Evolutionary conservation across 2,888 invertebrate genomes (phyloP).

Genomic region (Temnothorax rugatulus): DNA sequence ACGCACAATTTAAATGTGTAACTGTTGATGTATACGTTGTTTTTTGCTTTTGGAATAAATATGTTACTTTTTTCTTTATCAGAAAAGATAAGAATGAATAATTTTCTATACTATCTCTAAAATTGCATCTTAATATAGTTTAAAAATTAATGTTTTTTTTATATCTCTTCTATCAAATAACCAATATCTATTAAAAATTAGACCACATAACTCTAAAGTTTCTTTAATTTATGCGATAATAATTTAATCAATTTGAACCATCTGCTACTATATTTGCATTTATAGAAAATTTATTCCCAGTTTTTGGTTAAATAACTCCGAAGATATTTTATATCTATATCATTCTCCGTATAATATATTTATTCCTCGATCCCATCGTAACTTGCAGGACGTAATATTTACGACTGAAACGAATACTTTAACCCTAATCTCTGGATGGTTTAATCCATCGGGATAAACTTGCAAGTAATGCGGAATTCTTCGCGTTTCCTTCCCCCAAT

Average conservation of each 20-base stretch:
- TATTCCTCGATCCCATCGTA: neutral
- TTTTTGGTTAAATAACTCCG: neutral
- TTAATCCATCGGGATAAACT: neutral
- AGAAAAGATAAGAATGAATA: neutral
- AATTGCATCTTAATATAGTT: neutral
- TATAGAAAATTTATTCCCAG: neutral
- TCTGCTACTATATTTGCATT: neutral
- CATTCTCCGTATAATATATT: neutral
- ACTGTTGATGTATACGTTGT: no score
- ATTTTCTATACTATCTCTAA: neutral
- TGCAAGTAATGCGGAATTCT: neutral
- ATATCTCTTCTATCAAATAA: neutral
- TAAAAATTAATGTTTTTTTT: neutral
- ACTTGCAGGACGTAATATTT: neutral
- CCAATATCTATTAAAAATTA: neutral
- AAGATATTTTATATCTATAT: neutral
- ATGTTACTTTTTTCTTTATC: neutral
- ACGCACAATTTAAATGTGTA: neutral
- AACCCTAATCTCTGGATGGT: neutral
- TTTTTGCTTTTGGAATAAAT: neutral
- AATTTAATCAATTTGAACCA: neutral
- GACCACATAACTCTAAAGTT: neutral
- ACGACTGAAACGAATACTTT: neutral
- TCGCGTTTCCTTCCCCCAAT: neutral
- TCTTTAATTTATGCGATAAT: slow-evolving; percentile 1